These are phyloP conservation scores for Tetraneura akinire DNA, from an alignment of 1,140 invertebrate genomes.

Conservation along the genomic window DNA sequence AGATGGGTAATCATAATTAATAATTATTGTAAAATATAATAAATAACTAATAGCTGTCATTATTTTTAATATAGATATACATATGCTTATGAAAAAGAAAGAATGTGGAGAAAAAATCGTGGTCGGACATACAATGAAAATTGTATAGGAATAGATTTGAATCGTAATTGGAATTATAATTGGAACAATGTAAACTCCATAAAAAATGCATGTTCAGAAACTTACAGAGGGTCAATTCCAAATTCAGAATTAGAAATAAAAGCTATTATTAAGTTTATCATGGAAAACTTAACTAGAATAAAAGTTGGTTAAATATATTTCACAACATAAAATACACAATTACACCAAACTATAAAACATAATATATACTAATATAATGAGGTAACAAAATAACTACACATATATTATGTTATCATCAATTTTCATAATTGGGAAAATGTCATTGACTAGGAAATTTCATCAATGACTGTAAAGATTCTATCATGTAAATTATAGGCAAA, in stretches of 20 bases:
- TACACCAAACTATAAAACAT: no score
- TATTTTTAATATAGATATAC: slow-evolving; percentile 64
- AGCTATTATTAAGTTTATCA: neutral
- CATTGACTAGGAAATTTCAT: no score
- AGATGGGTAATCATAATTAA: slow-evolving; percentile 62
- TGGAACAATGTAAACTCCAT: slow-evolving; percentile 60
- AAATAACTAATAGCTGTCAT: no score
- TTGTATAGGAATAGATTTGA: slow-evolving; percentile 66
- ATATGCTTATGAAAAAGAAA: slow-evolving; percentile 66
- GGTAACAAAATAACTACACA: no score
- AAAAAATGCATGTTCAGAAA: slow-evolving; percentile 12
- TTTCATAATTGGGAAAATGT: no score
- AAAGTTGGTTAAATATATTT: slow-evolving; percentile 8
- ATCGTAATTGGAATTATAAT: slow-evolving; percentile 71
- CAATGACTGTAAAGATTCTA: no score
- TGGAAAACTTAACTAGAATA: neutral
- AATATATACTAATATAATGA: no score
- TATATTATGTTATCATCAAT: no score
- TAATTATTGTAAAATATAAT: neutral
- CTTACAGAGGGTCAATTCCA: slow-evolving; percentile 11
- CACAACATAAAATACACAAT: no score
- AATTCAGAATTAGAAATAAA: slow-evolving; percentile 37
- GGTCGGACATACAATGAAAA: neutral
- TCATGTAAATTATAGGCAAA: no score
- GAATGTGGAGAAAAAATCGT: slow-evolving; percentile 74